phyloP scores from a whole-genome alignment of 2,888 invertebrate species.

The Watsonalla binaria region DNA sequence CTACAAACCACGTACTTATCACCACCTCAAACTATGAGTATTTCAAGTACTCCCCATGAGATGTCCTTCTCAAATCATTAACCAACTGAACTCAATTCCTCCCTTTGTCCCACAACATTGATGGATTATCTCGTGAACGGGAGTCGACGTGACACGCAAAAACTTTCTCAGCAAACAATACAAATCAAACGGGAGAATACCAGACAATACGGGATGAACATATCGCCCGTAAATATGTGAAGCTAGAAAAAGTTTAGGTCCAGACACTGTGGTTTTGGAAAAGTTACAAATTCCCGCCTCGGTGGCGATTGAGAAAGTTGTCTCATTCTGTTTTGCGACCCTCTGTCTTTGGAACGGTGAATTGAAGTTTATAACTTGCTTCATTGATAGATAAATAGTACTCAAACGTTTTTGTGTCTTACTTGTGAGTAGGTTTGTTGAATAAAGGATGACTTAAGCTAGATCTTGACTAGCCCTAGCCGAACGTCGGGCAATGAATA shows the following conservation, averaged over 20 bases:
- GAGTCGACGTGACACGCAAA: neutral
- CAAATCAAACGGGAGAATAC: too few species aligned
- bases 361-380: constrained; percentile 19
- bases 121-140: constrained; percentile 4
- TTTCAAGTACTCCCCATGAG: too few species aligned
- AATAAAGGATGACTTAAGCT: too few species aligned
- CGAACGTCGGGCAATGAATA: too few species aligned
- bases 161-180: too few species aligned
- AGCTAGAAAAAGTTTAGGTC: constrained; percentile 6
- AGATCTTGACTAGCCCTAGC: too few species aligned
- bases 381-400: neutral
- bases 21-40: too few species aligned
- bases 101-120: too few species aligned
- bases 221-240: neutral
- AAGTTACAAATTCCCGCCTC: constrained; percentile 23
- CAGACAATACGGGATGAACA: neutral
- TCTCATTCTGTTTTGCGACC: neutral
- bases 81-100: too few species aligned
- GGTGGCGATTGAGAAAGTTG: constrained; percentile 35
- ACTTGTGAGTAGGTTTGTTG: too few species aligned
- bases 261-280: constrained; percentile 16
- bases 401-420: neutral
- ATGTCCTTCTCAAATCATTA: too few species aligned
- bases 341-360: constrained; percentile 11
- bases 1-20: too few species aligned